These are phyloP conservation scores for Phrixothrix hirtus DNA, from an alignment of 2,888 invertebrate genomes.

Conservation along the genomic window DNA sequence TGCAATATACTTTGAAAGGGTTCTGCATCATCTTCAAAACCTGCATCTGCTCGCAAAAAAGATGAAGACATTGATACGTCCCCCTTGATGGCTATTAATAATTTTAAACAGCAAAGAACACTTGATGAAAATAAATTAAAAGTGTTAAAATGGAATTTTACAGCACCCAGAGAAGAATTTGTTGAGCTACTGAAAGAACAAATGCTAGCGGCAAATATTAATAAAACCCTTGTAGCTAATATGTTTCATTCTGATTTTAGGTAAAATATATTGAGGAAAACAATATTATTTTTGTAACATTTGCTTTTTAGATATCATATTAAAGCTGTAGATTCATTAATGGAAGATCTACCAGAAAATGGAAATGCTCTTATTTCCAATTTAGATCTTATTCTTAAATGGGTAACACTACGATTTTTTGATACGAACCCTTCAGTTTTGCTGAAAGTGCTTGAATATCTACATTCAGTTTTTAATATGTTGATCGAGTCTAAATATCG, in stretches of 20 bases:
- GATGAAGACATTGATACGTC: slow-evolving; percentile 83
- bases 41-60: slow-evolving; percentile 69
- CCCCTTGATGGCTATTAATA: slow-evolving; percentile 79
- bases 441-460: slow-evolving; percentile 91
- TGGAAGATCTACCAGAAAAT: slow-evolving; percentile 80
- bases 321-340: slow-evolving; percentile 90
- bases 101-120: slow-evolving; percentile 87
- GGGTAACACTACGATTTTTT: slow-evolving; percentile 95
- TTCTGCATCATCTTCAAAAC: slow-evolving; percentile 44
- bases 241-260: slow-evolving; percentile 95
- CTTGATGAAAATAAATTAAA: slow-evolving; percentile 94
- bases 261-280: too few relatives aligned
- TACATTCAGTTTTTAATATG: slow-evolving; percentile 79
- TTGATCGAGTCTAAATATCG: slow-evolving; percentile 81
- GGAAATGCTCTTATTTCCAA: slow-evolving; percentile 82
- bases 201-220: slow-evolving; percentile 86
- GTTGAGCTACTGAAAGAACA: slow-evolving; percentile 88
- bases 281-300: too few relatives aligned
- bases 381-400: slow-evolving; percentile 92
- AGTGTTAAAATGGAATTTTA: slow-evolving; percentile 94
- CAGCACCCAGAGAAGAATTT: slow-evolving; percentile 90
- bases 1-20: slow-evolving; percentile 14
- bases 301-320: slow-evolving; percentile 82
- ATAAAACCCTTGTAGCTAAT: slow-evolving; percentile 81
- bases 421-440: slow-evolving; percentile 98